Conservation (phyloP, 2,113 vertebrate genomes). For the Paracanthobrama guichenoti region DNA sequence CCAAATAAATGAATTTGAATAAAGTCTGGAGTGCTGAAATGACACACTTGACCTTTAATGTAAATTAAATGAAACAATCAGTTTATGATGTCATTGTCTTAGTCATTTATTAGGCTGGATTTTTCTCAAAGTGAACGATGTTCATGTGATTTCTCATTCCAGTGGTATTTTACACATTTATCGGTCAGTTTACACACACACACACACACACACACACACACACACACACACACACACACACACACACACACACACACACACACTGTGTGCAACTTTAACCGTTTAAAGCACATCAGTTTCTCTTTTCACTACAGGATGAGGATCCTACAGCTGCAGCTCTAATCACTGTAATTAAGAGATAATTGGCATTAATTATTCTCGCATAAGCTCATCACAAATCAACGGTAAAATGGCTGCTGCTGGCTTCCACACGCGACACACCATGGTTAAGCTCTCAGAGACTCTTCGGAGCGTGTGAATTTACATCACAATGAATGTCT, state of each 20-base stretch:
- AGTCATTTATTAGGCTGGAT: not conserved
- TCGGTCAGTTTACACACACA: not conserved
- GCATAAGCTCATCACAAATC: conserved; percentile 95
- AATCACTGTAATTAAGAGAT: conserved; percentile 97
- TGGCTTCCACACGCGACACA: conserved; percentile 89
- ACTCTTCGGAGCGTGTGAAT: not conserved
- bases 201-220: not conserved
- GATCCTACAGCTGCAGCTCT: conserved; percentile 91
- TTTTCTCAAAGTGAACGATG: not conserved
- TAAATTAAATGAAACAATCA: not conserved
- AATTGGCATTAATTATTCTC: conserved; percentile 97
- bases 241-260: conserved; percentile 27
- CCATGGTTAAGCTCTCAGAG: conserved; percentile 71
- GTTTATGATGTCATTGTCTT: not conserved
- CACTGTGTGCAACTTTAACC: conserved; percentile 19
- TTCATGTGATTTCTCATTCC: not conserved
- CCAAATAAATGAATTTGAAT: too few relatives aligned
- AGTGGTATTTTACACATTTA: not conserved
- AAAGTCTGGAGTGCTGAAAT: not conserved
- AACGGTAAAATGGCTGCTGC: conserved; percentile 87
- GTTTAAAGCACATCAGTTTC: conserved; percentile 7
- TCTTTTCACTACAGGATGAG: conserved; percentile 59
- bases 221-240: conserved; percentile 14
- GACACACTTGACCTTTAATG: not conserved
- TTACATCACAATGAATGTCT: conserved; percentile 21